phyloP scores from a whole-genome alignment of 2,888 invertebrate genomes.

The Drosophila basisetae region DNA sequence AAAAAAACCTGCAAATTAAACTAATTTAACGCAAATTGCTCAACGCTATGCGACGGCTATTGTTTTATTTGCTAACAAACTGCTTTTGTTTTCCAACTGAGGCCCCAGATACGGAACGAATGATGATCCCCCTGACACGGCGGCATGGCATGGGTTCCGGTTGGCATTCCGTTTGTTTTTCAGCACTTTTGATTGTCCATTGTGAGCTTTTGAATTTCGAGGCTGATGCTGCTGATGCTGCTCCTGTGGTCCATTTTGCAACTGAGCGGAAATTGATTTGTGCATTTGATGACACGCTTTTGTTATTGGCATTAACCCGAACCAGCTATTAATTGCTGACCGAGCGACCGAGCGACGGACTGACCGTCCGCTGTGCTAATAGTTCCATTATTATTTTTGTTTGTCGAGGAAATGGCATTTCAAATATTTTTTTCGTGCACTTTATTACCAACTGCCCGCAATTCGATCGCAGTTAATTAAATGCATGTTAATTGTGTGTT shows the following conservation, averaged over 20 bases:
- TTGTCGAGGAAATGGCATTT: slow-evolving; percentile 31
- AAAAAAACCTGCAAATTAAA: slow-evolving; percentile 73
- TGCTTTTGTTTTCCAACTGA: slow-evolving; percentile 50
- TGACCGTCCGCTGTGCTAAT: slow-evolving; percentile 27
- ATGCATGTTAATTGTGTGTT: slow-evolving; percentile 22
- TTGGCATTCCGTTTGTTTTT: slow-evolving; percentile 20
- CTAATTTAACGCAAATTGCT: slow-evolving; percentile 78
- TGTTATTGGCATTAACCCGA: slow-evolving; percentile 58
- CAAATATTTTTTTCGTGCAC: slow-evolving; percentile 24
- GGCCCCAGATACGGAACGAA: neutral
- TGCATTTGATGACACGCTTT: slow-evolving; percentile 64
- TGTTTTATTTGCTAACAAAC: slow-evolving; percentile 68
- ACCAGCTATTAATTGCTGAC: slow-evolving; percentile 45
- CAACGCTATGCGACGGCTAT: slow-evolving; percentile 43
- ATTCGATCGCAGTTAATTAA: slow-evolving; percentile 37
- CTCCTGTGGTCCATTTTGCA: slow-evolving; percentile 33
- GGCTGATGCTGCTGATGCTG: neutral
- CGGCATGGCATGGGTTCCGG: neutral
- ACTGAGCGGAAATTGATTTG: slow-evolving; percentile 68
- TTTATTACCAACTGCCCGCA: slow-evolving; percentile 23
- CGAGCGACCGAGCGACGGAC: neutral
- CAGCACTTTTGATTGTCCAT: slow-evolving; percentile 53
- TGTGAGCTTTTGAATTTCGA: slow-evolving; percentile 36
- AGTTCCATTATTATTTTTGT: slow-evolving; percentile 45
- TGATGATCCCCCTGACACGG: slow-evolving; percentile 8